Base-by-base conservation (phyloP, 2,888 invertebrate genomes). In the Dendrolimus pini region DNA sequence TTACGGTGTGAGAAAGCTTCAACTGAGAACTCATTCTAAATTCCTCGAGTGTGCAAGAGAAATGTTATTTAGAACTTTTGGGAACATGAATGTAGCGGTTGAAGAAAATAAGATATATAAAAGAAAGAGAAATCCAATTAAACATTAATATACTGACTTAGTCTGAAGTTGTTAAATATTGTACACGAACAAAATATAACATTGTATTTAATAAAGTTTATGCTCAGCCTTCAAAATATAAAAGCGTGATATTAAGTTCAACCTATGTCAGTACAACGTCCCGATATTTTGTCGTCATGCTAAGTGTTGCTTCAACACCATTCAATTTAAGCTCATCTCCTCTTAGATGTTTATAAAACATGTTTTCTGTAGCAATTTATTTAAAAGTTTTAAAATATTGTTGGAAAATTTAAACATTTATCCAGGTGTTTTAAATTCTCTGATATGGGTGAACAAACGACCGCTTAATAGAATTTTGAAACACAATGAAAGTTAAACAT, bases 401-500 rank as follows among this genome's bases (percentile, higher is more conserved):
- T 47, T 47, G 1, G 9, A 47, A 42, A 47, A 47, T 47, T 47
- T 47, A 10, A 7, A 47, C 9, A 30, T 47, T 30, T 14, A 53
- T 56, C 41, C 41, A 14, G 53, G 56, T 53, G 53, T 53, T 52
- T 58, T 59, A 59, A 64, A 63, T 55, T 64, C 61, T n/a, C 30
- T 62, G 69, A 71, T 72, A 67, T 62, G 62, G 55, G 55, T 57
- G 64, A 65, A 65, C 62, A 66, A 69, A 64, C 65, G 59, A 59
- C 60, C 59, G 58, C 57, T 58, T 65, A 65, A 71, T 66, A 61
- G 69, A 63, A 69, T 71, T 71, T 68, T 63, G 61, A 70, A 65
- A 61, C 62, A 64, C 67, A 69, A 72, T 68, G 63, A 67, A 72
- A 72, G 62, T 69, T 70, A 70, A 74, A 75, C 67, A 70, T 54